phyloP scores from a whole-genome alignment of 2,888 invertebrate genomes.

The Therioaphis trifolii region DNA sequence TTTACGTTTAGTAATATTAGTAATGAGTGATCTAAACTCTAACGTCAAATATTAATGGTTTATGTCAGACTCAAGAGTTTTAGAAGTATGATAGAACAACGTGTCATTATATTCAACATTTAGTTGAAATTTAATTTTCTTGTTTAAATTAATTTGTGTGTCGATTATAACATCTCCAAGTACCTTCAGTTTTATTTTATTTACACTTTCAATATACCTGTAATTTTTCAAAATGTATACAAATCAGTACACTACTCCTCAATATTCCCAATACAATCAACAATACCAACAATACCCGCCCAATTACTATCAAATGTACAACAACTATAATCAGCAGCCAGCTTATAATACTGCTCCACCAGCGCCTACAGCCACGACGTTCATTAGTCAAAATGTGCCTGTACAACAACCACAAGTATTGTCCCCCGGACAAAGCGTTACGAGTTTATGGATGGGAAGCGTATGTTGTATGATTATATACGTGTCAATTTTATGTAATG shows the following conservation, averaged over 20 bases:
- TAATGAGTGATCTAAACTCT: no score
- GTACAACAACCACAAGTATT: conserved; percentile 52
- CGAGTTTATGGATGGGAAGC: conserved; percentile 63
- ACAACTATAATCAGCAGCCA: conserved; percentile 56
- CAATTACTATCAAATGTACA: conserved; percentile 55
- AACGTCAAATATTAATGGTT: no score
- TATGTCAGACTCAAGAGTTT: no score
- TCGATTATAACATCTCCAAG: no score
- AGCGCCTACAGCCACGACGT: conserved; percentile 38
- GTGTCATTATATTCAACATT: no score
- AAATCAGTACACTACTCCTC: conserved; percentile 56
- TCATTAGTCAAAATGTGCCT: conserved; percentile 58
- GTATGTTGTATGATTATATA: conserved; percentile 42
- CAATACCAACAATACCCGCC: conserved; percentile 50
- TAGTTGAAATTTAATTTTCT: no score
- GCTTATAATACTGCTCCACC: conserved; percentile 33
- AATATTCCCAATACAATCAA: conserved; percentile 54
- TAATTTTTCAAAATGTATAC: conserved; percentile 41
- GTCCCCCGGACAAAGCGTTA: conserved; percentile 35
- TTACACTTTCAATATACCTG: no score
- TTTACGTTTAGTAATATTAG: no score
- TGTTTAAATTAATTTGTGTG: no score
- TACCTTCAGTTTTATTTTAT: no score
- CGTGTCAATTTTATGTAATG: conserved; percentile 27
- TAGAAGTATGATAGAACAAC: no score